Base-by-base conservation (phyloP, 2,888 invertebrate genomes). In the Anthophora plumipes region DNA sequence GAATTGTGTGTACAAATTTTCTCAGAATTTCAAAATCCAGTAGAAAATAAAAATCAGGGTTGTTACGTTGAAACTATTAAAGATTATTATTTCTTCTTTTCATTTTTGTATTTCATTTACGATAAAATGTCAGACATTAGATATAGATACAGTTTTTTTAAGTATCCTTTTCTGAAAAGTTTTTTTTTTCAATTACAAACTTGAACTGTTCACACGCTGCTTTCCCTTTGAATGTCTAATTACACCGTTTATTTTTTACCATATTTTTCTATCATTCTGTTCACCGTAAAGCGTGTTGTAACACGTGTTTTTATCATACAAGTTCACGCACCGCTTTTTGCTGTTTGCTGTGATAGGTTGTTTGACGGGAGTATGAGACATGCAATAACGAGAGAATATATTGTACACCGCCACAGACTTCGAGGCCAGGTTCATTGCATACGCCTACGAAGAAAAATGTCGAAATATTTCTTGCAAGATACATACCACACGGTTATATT, bases 241-340 rank as follows among this genome's bases (percentile, higher is more conserved):
- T 67, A 41, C 54, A 43, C 48, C 31, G 22, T 48, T 41, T 17
- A 39, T 14, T 39, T 76, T 46, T 71, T 55, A 12, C 14, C 8
- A 55, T 63, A 67, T 37, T 50, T 52, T 20, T 31, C 63, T 46
- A n/a, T 14, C 14, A 52, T 37, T 43, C 60, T 20, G 41, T 61
- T 48, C 14, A n/a, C 50, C 22, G 7, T 48, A 20, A 14, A 37
- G 31, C 25, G 46, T 77, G 50, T 63, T 46, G 48, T 12, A 75
- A 75, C n/a, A n/a, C 8, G 12, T 8, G 41, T 77, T 75, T 83
- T 77, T 74, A 43, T 68, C 52, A 48, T 70, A 67, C 64, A 67
- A 83, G 73, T 76, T 79, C 82, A 74, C 79, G 61, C 76, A 59
- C 25, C 46, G 43, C 39, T 83, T 82, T 83, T 83, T 82, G 66